A percentile compares a stretch with the other conserved stretches of the same genome.
These are phyloP conservation scores for Periphyllus acericola DNA, from an alignment of 2,888 invertebrate species.

Conservation along the genomic window DNA sequence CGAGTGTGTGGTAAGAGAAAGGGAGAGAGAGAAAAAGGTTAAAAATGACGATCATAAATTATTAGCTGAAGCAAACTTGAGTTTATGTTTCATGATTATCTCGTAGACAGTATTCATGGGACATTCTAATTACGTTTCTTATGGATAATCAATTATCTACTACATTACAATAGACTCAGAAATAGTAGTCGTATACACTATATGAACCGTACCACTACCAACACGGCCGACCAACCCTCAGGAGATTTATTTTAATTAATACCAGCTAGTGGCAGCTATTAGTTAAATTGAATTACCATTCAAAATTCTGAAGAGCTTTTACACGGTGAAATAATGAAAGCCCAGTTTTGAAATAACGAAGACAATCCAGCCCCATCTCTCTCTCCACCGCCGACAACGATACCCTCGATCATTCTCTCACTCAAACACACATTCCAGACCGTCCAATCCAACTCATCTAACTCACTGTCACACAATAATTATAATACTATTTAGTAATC, in stretches of 20 bases:
- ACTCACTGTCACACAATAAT: constrained; percentile 24
- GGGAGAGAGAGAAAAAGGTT: neutral
- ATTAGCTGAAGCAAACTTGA: neutral
- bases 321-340: constrained; percentile 18
- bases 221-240: neutral
- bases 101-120: neutral
- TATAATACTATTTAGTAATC: neutral
- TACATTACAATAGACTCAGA: neutral
- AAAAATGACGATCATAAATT: neutral
- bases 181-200: neutral
- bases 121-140: constrained; percentile 23
- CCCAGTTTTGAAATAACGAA: constrained; percentile 38
- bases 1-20: neutral
- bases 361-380: neutral
- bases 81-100: neutral
- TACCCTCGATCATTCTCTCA: neutral
- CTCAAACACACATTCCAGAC: neutral
- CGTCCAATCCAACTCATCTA: neutral
- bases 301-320: constrained; percentile 19
- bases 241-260: constrained; percentile 54
- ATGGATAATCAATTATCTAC: constrained; percentile 17
- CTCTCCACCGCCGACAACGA: too few relatives aligned
- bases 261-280: constrained; percentile 11
- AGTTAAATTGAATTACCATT: constrained; percentile 50
- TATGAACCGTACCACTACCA: neutral